Percentiles rank a stretch among this genome's conserved stretches.
These are phyloP conservation scores for Regulus satrapa DNA, from an alignment of 2,113 vertebrate species.

Conservation along the genomic window DNA sequence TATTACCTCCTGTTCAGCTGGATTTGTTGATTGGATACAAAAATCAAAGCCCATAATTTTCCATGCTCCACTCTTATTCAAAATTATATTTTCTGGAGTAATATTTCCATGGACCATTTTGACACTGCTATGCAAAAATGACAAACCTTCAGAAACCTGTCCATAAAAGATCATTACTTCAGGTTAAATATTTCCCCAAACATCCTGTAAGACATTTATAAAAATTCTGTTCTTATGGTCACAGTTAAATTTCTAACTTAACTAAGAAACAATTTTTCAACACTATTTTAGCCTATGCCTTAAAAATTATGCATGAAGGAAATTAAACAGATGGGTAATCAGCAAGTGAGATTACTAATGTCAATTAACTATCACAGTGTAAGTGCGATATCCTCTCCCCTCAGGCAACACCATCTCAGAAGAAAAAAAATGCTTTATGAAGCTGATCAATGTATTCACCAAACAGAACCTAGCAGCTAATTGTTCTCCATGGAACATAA, in stretches of 20 bases:
- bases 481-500: neutral
- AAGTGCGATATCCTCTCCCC: neutral
- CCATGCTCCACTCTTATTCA: slow-evolving; percentile 98
- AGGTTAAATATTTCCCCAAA: neutral
- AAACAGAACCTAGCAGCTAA: neutral
- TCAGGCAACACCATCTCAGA: neutral
- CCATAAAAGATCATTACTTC: slow-evolving; percentile 9
- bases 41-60: slow-evolving; percentile 99
- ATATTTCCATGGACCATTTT: slow-evolving; percentile 99
- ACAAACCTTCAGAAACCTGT: slow-evolving; percentile 94
- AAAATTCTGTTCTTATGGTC: neutral
- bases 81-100: slow-evolving; percentile 91
- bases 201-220: neutral
- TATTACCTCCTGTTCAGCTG: slow-evolving; percentile 89
- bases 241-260: neutral
- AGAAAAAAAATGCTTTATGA: neutral
- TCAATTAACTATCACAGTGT: neutral
- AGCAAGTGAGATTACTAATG: neutral
- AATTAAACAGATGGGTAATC: neutral
- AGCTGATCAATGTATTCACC: neutral
- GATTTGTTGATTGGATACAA: slow-evolving; percentile 89
- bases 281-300: neutral
- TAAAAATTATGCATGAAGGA: neutral
- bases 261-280: neutral
- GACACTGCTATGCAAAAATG: slow-evolving; percentile 95